Evolutionary conservation across 2,888 invertebrate species (phyloP).

Genomic region (Pyrrhosoma nymphula): DNA sequence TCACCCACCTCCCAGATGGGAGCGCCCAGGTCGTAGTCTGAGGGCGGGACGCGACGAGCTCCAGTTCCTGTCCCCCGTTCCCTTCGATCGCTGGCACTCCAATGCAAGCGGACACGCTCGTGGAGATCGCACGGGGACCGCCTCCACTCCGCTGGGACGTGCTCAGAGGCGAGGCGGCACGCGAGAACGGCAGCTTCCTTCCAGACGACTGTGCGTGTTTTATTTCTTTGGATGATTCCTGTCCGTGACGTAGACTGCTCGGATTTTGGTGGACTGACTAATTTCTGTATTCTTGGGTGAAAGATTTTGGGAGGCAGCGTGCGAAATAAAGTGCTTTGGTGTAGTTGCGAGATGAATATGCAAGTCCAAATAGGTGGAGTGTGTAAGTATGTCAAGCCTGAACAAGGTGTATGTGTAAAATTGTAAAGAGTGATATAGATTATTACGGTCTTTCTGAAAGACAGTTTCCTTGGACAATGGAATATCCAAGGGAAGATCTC

Average conservation of each 20-base stretch:
- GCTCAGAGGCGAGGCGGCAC: too few species aligned
- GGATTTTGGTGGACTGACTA: neutral
- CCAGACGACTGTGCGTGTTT: neutral
- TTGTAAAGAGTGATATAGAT: slow-evolving; percentile 14
- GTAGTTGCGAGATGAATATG: slow-evolving; percentile 1
- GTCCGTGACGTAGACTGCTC: neutral
- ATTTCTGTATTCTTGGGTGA: slow-evolving; percentile 25
- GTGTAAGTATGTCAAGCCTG: neutral
- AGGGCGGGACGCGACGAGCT: neutral
- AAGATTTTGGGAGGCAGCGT: neutral
- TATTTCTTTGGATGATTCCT: neutral
- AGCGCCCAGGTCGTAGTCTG: slow-evolving; percentile 3
- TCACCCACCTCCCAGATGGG: slow-evolving; percentile 48
- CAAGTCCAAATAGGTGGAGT: slow-evolving; percentile 12
- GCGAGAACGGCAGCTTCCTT: too few species aligned
- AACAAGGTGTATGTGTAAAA: neutral
- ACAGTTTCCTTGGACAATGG: neutral
- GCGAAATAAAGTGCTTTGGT: slow-evolving; percentile 15
- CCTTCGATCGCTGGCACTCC: neutral
- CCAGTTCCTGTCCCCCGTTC: too few species aligned
- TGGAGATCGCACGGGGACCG: neutral
- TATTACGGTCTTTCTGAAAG: neutral
- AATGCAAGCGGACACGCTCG: neutral
- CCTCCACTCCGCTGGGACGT: neutral
- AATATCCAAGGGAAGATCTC: neutral